Base-by-base conservation (phyloP, 2,888 invertebrate genomes). In the Torymus texanus region DNA sequence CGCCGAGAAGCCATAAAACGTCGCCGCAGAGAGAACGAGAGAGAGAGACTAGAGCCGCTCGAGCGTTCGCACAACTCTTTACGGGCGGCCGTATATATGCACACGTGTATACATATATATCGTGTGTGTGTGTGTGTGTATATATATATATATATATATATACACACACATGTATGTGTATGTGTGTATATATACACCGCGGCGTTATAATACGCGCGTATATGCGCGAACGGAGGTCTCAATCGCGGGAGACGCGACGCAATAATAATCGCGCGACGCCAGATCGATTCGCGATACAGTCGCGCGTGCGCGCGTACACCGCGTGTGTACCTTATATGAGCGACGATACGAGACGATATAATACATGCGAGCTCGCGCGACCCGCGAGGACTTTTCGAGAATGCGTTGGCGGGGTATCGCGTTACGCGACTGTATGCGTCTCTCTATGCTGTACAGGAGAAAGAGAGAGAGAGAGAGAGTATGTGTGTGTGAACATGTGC, bases 251-350 rank as follows among this genome's bases (percentile, higher is more conserved):
- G 41, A 50, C 16, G 11, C 73, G 72, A 66, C 67, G 85, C 87
- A 87, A 88, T 88, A 88, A 87, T 85, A 86, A 88, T 87, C 85
- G 87, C 85, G n/a, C 65, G 85, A 86, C 84, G 86, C 83, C 85
- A 86, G 88, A 88, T 88, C 88, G 88, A 88, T 88, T 86, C 84
- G 85, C 84, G 87, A 87, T 86, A 86, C 83, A 84, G 85, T 83
- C 85, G 84, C 84, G 85, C 85, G 84, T 81, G 77, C 77, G 75
- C 85, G 84, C 80, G 77, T 77, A 73, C 68, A 82, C 84, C 84
- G 1, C 50, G n/a, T 21, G 14, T 51, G 14, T 53, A 18, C 41
- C 18, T 14, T 61, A 61, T 71, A 61, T 61, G 71, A 61, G 71
- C 61, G 61, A 61, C 59, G 61, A 51, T 29, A 13, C 58, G 58